Evolutionary conservation across 2,113 vertebrate species (phyloP), one percentile per base, ranked within the genome.

Genomic region (Paramisgurnus dabryanus): DNA sequence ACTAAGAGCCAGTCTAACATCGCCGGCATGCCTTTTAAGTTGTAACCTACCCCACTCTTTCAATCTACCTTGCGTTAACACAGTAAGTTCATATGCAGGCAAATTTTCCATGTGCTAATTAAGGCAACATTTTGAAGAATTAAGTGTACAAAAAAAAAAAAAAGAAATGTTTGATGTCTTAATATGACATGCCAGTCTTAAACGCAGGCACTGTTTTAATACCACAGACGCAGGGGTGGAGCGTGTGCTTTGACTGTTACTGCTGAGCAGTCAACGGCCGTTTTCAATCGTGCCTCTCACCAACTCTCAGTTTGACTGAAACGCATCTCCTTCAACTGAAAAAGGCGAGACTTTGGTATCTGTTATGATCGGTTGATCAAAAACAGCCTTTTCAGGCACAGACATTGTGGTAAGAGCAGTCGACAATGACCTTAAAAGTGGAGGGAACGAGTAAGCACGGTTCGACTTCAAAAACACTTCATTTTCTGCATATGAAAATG

Each of bases 241-340:
- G 76, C 61, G 60, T 80, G 85, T 82, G 79, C 82, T 83, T 84
- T 86, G 90, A 66, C 82, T 78, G 85, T 82, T 66, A 86, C 89
- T 80, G 89, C 90, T 91, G 88, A 88, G 83, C 87, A 91, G 88
- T 85, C 84, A 93, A 93, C 91, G 89, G 91, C 81, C 90, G 89
- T 89, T 93, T 94, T 94, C 92, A 87, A 88, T 90, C 81, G 86
- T 53, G 81, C 81, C 85, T 90, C 63, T 85, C 84, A 87, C 83
- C 85, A 81, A 45, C 85, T 93, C 74, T 84, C 76, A 86, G 70
- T 89, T 89, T 93, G 92, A 93, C 87, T 91, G 79, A 89, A 83
- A 74, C 72, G 34, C 63, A 53, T 79, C 79, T 84, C 88, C 80
- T 86, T 81, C 68, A 80, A 83, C 70, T 68, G 77, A 72, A 78